Evolutionary conservation across 2,797 vertebrate genomes (phyloP), one percentile per base, ranked within the genome.

Genomic region (Microctenopoma lineatum): DNA sequence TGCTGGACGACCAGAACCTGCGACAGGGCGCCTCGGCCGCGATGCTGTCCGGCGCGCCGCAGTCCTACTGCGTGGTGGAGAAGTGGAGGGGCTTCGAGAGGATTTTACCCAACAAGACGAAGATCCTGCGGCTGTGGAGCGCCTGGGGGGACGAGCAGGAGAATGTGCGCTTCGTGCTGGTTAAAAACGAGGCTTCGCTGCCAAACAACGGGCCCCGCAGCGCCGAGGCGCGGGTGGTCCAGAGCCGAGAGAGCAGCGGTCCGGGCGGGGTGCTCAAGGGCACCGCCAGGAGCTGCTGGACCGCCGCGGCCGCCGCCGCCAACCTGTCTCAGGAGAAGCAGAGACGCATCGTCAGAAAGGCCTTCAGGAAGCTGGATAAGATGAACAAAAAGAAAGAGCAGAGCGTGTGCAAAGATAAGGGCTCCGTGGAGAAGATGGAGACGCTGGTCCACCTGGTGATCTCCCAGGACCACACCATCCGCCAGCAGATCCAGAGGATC

Each of bases 81-180:
- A 98, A 98, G 81, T 99, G 97, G 98, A 91, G 98, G 29, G 98
- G 98, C 60, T 98, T 96, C 77, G 98, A 99, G 93, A 91, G 98
- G 87, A 96, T 91, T 75, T 80, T 99, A 79, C 98, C 97, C 58
- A 96, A 96, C 91, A 96, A 97, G 90, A 99, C 97, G 16, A 96
- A 95, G 70, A 92, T 99, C 77, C 89, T 98, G 58, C 91, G 96
- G 48, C 95, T 99, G 59, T 98, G 97, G 97, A 91, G 90, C 53
- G 96, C 97, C 15, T 99, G 98, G 98, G 97, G 97, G 0, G 96
- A 95, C 70, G 97, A 99, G 89, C 96, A 95, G 77, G 95, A 95
- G 78, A 96, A 97, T 47, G 97, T 99, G 62, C 95, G 97, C 86
- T 98, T 99, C 86, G 96, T 99, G 53, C 89, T 99, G 87, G 95